Base-by-base conservation (phyloP, 2,888 invertebrate genomes). In the Noctuana brunneofusca region DNA sequence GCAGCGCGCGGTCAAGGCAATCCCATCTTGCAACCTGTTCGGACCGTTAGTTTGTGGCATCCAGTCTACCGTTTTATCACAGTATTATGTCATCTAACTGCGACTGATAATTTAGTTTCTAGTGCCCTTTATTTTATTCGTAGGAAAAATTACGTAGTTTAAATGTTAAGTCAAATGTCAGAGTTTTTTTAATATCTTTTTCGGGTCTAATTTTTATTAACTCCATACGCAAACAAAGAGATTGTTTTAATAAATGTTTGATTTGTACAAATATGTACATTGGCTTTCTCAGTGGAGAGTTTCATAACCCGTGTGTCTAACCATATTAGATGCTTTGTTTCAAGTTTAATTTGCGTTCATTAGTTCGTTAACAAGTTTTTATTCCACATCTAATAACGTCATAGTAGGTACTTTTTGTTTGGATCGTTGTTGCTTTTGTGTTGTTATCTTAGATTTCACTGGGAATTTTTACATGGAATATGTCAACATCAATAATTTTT, bases 91-190 rank as follows among this genome's bases (percentile, higher is more conserved):
- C 79, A 82, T 75, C 64, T 65, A 62, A 58, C 52, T 66, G 24
- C 24, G 27, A 68, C 41, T 56, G 50, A 68, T 67, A 69, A 68
- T 60, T 68, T 65, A 60, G 64, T 67, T 63, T 64, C 56, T 57
- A 43, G 52, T n/a, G 46, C 43, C 46, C 9, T 32, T 9, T 35
- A 11, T 65, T 58, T 64, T 54, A 53, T 62, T 58, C 27, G 16
- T 38, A 63, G 53, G 30, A 32, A 46, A 30, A 46, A 18, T 24
- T 53, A 20, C 8, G 18, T 24, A 9, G 20, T 6, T 46, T 27
- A 8, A 81, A 79, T 87, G 87, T 87, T 83, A 86, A 70, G 70
- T 83, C 14, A 84, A 84, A 82, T 85, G 88, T 88, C 86, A 80
- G 87, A 88, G 86, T 75, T 78, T 69, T 74, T 69, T 78, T 83